Evolutionary conservation across 2,888 invertebrate genomes (phyloP).

Genomic region (Boloria selene): DNA sequence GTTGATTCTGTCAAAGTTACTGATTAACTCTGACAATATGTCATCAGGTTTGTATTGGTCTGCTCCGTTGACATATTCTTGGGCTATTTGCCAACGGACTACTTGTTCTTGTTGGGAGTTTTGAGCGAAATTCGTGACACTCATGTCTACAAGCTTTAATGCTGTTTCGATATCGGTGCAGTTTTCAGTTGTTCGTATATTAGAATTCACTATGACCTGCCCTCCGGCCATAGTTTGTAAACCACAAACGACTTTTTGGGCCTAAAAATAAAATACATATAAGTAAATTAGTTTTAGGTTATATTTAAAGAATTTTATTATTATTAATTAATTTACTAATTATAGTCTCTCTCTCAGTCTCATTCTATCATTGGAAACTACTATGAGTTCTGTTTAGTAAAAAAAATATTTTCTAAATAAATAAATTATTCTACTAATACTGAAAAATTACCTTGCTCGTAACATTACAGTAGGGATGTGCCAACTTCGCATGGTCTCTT

Average conservation of each 20-base stretch:
- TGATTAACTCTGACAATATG: constrained; percentile 16
- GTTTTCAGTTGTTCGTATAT: constrained; percentile 1
- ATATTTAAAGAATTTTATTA: background rate
- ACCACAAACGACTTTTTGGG: constrained; percentile 53
- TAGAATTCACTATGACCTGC: constrained; percentile 58
- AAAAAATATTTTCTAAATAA: background rate
- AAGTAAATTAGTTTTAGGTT: background rate
- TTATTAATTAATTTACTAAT: too few relatives aligned
- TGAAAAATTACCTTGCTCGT: constrained; percentile 1
- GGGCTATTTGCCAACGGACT: constrained; percentile 50
- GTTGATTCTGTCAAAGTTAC: background rate
- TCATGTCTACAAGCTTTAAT: constrained; percentile 46
- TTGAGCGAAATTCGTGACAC: constrained; percentile 52
- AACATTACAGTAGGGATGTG: constrained; percentile 9
- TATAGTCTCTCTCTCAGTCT: too few relatives aligned
- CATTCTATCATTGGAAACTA: too few relatives aligned
- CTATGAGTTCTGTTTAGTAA: too few relatives aligned
- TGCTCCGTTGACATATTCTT: constrained; percentile 50
- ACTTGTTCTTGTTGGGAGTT: constrained; percentile 52
- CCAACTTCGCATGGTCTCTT: background rate
- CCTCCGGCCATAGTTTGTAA: constrained; percentile 62
- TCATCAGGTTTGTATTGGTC: constrained; percentile 44
- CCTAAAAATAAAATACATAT: background rate
- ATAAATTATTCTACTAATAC: background rate
- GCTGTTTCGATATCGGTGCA: constrained; percentile 51